phyloP scores from a whole-genome alignment of 1,140 invertebrate species.

The Cyclina sinensis region DNA sequence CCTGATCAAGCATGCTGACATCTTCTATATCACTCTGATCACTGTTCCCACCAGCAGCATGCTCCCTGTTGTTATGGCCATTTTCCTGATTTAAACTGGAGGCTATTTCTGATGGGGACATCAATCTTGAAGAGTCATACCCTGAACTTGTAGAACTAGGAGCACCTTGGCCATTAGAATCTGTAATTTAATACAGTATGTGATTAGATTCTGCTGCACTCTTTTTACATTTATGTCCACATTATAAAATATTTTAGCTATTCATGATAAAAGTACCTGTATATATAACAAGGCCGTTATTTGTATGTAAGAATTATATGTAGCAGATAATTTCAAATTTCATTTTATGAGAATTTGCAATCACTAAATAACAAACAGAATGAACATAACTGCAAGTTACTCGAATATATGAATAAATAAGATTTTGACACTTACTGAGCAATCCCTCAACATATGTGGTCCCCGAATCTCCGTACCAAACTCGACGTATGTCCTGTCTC shows the following conservation, averaged over 20 bases:
- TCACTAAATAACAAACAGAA: too few relatives aligned
- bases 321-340: too few relatives aligned
- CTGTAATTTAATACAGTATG: too few relatives aligned
- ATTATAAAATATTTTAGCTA: too few relatives aligned
- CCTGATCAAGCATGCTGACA: slow-evolving; percentile 58
- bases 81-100: slow-evolving; percentile 56
- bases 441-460: slow-evolving; percentile 81
- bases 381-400: too few relatives aligned
- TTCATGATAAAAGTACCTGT: too few relatives aligned
- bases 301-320: too few relatives aligned
- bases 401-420: too few relatives aligned
- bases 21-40: slow-evolving; percentile 57
- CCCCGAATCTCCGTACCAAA: slow-evolving; percentile 83
- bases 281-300: too few relatives aligned
- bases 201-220: too few relatives aligned
- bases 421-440: slow-evolving; percentile 68
- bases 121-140: slow-evolving; percentile 38
- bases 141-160: slow-evolving; percentile 39
- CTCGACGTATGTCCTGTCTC: slow-evolving; percentile 87
- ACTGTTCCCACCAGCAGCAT: slow-evolving; percentile 35
- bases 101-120: slow-evolving; percentile 65
- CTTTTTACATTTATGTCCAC: too few relatives aligned
- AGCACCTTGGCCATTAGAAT: slow-evolving; percentile 30
- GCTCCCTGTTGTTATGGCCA: slow-evolving; percentile 26
- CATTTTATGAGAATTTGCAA: too few relatives aligned